A percentile compares a stretch with the other conserved stretches of the same genome.
Conservation (phyloP, 1,140 invertebrate species). For the Cecropterus lyciades region DNA sequence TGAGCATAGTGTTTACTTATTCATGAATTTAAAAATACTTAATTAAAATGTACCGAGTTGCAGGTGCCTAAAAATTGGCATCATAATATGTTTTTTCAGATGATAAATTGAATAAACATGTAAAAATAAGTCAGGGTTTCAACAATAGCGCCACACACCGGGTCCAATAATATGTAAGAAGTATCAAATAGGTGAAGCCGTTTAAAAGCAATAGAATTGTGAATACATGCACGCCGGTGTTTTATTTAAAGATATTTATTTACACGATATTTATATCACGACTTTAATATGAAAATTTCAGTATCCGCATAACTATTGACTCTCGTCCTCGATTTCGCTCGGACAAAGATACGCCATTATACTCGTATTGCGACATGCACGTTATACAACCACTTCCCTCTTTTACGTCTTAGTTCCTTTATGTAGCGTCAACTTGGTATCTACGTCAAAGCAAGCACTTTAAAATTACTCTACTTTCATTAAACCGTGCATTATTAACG, state of each 20-base stretch:
- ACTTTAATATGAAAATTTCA: not conserved
- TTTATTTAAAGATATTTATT: not conserved
- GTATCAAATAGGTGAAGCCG: too few species aligned
- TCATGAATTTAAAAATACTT: too few species aligned
- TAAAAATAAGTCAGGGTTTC: too few species aligned
- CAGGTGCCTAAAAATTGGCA: too few species aligned
- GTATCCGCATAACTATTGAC: constrained; percentile 1
- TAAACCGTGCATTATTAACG: constrained; percentile 15
- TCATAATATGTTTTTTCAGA: too few species aligned
- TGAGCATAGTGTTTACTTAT: too few species aligned
- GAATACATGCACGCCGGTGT: too few species aligned
- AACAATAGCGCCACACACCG: too few species aligned
- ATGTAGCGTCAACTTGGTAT: constrained; percentile 10
- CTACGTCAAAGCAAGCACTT: constrained; percentile 18
- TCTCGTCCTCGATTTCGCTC: constrained; percentile 2
- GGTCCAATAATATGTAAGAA: too few species aligned
- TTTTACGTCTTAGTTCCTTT: constrained; percentile 3
- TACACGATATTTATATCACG: not conserved
- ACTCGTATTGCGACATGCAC: constrained; percentile 4
- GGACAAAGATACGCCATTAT: constrained; percentile 6
- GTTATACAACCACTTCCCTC: constrained; percentile 5
- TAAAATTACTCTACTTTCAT: constrained; percentile 23
- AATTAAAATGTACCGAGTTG: too few species aligned
- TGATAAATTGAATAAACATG: too few species aligned
- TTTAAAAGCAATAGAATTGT: too few species aligned